Evolutionary conservation across 2,888 invertebrate species (phyloP), one percentile per base, ranked within the genome.

Genomic region (Eupithecia exiguata): DNA sequence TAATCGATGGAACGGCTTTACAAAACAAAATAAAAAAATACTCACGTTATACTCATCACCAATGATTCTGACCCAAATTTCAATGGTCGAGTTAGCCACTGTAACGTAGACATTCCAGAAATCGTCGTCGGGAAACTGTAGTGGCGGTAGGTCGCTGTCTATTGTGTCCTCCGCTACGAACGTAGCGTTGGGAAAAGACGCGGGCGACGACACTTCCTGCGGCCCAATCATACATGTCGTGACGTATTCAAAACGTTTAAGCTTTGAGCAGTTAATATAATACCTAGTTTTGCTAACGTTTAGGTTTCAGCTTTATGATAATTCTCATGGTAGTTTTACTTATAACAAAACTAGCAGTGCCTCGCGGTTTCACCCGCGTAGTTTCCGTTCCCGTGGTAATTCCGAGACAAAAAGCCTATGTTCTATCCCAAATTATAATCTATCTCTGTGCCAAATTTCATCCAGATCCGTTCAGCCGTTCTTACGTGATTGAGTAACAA

Each of bases 61-160:
- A 77, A 96, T 95, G 10, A 97, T 93, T 72, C 96, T 92, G 2
- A 95, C 95, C 96, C 96, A 97, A 70, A 97, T 94, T 81, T 96
- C 96, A 2, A 95, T 91, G 0, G 96, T 95, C 1, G 95, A 95
- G 69, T 93, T 93, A 9, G 96, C 96, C 53, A 95, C 94, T 0
- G 96, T 96, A 16, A 96, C 94, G 80, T 94, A 95, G 9, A 96
- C 95, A 83, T 95, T 95, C 96, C 95, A 96, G 78, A 87, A 91
- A 72, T 93, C 90, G 0, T 93, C 91, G 58, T 93, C 90, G 1
- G 95, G 94, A 78, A 94, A 93, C 79, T 91, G 88, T 58, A 95
- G 82, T 14, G 93, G 89, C 35, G 94, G 94, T 75, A 94, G 81
- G 49, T 94, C 93, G 78, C 89, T 91, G 72, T 93, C 93, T 66